These are phyloP conservation scores for Meandrusa payeni DNA, from an alignment of 2,888 invertebrate species.

Conservation along the genomic window DNA sequence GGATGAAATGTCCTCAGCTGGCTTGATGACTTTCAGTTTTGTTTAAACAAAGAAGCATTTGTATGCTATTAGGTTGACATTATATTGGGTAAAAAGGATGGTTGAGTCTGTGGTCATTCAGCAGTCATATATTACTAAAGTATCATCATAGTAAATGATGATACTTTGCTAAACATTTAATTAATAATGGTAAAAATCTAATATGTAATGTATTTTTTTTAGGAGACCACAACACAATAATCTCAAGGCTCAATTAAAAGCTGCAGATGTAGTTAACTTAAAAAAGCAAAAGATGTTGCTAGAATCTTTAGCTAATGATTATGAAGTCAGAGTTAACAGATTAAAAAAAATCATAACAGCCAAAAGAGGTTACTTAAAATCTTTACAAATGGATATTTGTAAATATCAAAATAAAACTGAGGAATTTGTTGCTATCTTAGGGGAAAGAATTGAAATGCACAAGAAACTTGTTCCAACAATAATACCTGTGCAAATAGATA, in stretches of 20 bases:
- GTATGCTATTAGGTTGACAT: too few species aligned
- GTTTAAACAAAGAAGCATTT: too few species aligned
- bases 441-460: conserved; percentile 54
- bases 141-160: too few species aligned
- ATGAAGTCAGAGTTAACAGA: conserved; percentile 58
- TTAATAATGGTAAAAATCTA: too few species aligned
- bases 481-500: conserved; percentile 10
- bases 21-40: too few species aligned
- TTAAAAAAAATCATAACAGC: conserved; percentile 59
- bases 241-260: conserved; percentile 60
- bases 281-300: conserved; percentile 59
- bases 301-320: conserved; percentile 61
- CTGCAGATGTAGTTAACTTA: conserved; percentile 57
- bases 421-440: conserved; percentile 51
- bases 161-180: too few species aligned
- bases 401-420: conserved; percentile 71
- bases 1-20: too few species aligned
- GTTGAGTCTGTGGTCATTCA: too few species aligned
- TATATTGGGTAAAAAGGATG: too few species aligned
- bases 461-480: conserved; percentile 39
- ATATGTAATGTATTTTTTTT: too few species aligned
- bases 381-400: conserved; percentile 64
- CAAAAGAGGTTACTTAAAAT: conserved; percentile 66
- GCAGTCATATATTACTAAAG: too few species aligned
- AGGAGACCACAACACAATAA: conserved; percentile 68